Percentiles rank a stretch among this genome's conserved stretches.
These are phyloP conservation scores for Orbicella faveolata DNA, from an alignment of 64 coral and sea anemone species.

Conservation along the genomic window DNA sequence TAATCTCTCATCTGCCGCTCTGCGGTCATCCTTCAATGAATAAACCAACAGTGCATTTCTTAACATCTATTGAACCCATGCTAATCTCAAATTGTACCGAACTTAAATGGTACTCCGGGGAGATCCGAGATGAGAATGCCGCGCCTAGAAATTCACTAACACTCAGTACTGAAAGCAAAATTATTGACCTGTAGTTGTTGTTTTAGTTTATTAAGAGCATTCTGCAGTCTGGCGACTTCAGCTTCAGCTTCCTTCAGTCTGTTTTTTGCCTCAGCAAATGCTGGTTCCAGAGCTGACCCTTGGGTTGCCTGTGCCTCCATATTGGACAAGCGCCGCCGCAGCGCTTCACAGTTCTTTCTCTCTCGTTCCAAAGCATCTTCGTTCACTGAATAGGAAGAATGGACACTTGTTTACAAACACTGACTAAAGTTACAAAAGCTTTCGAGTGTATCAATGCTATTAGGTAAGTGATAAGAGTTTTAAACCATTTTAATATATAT, in stretches of 20 bases:
- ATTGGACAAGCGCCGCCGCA: constrained; percentile 46
- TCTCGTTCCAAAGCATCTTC: constrained; percentile 80
- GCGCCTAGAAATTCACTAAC: not conserved
- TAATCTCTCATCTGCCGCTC: constrained; percentile 73
- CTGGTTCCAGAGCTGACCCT: constrained; percentile 33
- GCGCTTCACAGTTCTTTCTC: constrained; percentile 38
- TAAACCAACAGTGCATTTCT: not conserved
- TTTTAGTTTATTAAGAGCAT: constrained; percentile 78
- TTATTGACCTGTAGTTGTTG: constrained; percentile 74
- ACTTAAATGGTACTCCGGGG: too few species aligned
- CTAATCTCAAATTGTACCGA: too few species aligned
- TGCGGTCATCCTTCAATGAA: constrained; percentile 83
- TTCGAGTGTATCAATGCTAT: too few species aligned
- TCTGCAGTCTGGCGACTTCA: constrained; percentile 70
- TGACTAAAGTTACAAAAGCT: too few species aligned
- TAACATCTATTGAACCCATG: not conserved
- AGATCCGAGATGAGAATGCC: too few species aligned
- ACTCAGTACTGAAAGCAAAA: not conserved
- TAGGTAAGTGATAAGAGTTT: too few species aligned
- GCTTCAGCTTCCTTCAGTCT: constrained; percentile 57
- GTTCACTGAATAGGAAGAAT: constrained; percentile 8
- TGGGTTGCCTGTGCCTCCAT: constrained; percentile 51
- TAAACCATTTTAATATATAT: too few species aligned
- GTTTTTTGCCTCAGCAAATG: constrained; percentile 70
- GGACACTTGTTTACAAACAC: too few species aligned